phyloP scores from a whole-genome alignment of 2,797 vertebrate genomes.

The Xenopus petersii region DNA sequence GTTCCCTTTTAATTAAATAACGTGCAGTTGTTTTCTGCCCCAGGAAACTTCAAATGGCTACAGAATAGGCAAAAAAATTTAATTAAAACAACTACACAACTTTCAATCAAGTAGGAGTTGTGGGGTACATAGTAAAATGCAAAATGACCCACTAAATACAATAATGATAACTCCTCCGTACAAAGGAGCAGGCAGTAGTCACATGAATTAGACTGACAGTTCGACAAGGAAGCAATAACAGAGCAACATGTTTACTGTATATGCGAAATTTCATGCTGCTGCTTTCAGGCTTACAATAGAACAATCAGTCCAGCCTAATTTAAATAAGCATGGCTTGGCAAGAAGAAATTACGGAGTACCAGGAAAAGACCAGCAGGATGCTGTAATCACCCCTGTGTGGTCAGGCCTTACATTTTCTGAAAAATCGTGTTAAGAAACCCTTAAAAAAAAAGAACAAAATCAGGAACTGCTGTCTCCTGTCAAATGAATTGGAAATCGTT shows the following conservation, averaged over 20 bases:
- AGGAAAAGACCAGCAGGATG: constrained; percentile 1
- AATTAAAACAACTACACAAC: neutral
- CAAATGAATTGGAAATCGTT: neutral
- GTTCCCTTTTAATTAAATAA: no score
- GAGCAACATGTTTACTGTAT: constrained; percentile 42
- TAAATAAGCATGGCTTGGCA: constrained; percentile 22
- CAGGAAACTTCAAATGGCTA: no score
- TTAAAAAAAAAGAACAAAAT: neutral
- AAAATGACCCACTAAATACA: constrained; percentile 23
- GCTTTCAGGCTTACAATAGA: constrained; percentile 27
- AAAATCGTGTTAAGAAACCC: neutral
- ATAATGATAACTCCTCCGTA: constrained; percentile 37
- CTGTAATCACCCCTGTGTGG: constrained; percentile 14
- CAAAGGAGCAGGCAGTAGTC: constrained; percentile 22
- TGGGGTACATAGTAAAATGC: constrained; percentile 15
- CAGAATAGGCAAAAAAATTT: no score
- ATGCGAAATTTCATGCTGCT: constrained; percentile 39
- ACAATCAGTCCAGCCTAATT: constrained; percentile 30
- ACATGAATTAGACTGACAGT: constrained; percentile 39
- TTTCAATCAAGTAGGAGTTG: neutral
- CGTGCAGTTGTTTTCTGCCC: no score
- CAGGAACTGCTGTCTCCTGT: neutral
- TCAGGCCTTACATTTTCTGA: constrained; percentile 4
- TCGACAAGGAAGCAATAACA: constrained; percentile 41
- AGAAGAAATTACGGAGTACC: constrained; percentile 24